Percentiles rank a stretch among this genome's conserved stretches.
phyloP scores from a whole-genome alignment of 1,140 invertebrate genomes.

The Gerris buenoi region DNA sequence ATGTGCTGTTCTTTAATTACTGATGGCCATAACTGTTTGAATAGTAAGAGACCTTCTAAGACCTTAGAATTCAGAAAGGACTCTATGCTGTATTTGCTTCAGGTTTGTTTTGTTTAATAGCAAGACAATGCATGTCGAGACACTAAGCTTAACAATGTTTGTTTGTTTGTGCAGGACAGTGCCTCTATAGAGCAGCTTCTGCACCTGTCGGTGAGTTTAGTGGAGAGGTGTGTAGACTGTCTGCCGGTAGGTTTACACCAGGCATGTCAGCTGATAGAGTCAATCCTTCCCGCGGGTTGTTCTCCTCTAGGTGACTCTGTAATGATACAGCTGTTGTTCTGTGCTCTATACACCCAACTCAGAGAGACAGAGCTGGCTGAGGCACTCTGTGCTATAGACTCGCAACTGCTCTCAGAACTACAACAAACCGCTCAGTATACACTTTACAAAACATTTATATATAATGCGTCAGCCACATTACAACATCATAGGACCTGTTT shows the following conservation, averaged over 20 bases:
- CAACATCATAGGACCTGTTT: background rate
- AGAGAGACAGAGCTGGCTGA: constrained; percentile 39
- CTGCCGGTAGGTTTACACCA: constrained; percentile 39
- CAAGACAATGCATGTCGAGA: too few relatives aligned
- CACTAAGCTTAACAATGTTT: too few relatives aligned
- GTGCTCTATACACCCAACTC: constrained; percentile 29
- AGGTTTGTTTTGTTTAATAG: too few relatives aligned
- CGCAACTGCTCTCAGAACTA: constrained; percentile 46
- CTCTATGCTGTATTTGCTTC: too few relatives aligned
- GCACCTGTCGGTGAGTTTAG: constrained; percentile 49
- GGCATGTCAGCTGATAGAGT: constrained; percentile 39
- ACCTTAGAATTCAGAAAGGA: too few relatives aligned
- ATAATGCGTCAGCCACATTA: background rate
- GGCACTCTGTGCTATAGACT: constrained; percentile 53
- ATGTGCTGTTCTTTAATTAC: too few relatives aligned
- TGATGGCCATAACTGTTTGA: too few relatives aligned
- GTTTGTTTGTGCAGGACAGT: constrained; percentile 12
- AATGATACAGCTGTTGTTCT: constrained; percentile 38
- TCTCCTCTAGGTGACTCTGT: constrained; percentile 46
- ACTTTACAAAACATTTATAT: background rate
- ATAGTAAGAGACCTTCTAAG: too few relatives aligned
- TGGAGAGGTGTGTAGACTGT: constrained; percentile 46
- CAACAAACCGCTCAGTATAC: background rate
- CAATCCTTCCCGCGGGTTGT: constrained; percentile 45
- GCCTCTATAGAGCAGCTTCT: constrained; percentile 28